Conservation (phyloP, 2,888 invertebrate genomes). For the Anorthoa munda region DNA sequence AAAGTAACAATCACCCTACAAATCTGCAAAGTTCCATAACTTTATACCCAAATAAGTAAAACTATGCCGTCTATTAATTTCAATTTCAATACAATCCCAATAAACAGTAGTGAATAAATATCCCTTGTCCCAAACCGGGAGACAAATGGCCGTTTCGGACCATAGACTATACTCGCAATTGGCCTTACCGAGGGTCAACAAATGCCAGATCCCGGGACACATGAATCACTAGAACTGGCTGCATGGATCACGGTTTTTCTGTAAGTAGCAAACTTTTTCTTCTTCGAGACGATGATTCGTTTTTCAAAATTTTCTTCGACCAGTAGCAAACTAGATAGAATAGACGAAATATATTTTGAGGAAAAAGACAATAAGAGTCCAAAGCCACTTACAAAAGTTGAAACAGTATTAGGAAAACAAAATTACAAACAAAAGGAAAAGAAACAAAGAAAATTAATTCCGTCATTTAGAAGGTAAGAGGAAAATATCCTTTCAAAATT, state of each 20-base stretch:
- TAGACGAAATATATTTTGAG: background rate
- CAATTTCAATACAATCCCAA: conserved; percentile 59
- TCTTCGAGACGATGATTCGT: too few species aligned
- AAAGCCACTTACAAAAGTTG: conserved; percentile 12
- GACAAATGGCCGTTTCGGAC: conserved; percentile 63
- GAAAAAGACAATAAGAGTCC: background rate
- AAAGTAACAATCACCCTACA: conserved; percentile 1
- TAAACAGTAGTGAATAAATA: conserved; percentile 64
- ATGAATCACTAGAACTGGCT: conserved; percentile 53
- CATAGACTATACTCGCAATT: conserved; percentile 62
- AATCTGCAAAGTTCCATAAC: conserved; percentile 6
- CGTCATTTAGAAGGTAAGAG: background rate
- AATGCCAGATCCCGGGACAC: conserved; percentile 47
- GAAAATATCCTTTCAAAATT: conserved; percentile 19
- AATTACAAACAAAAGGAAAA: conserved; percentile 25
- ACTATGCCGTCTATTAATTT: conserved; percentile 61
- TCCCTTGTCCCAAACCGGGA: conserved; percentile 55
- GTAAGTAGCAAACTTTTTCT: too few species aligned
- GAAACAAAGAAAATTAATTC: conserved; percentile 18
- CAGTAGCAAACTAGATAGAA: too few species aligned
- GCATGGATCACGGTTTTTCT: conserved; percentile 29
- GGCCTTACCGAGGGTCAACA: conserved; percentile 61
- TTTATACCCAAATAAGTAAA: conserved; percentile 20
- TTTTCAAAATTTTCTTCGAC: too few species aligned
- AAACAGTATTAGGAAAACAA: conserved; percentile 14